Evolutionary conservation across 2,113 vertebrate genomes (phyloP).

Genomic region (Megaceryle maxima): DNA sequence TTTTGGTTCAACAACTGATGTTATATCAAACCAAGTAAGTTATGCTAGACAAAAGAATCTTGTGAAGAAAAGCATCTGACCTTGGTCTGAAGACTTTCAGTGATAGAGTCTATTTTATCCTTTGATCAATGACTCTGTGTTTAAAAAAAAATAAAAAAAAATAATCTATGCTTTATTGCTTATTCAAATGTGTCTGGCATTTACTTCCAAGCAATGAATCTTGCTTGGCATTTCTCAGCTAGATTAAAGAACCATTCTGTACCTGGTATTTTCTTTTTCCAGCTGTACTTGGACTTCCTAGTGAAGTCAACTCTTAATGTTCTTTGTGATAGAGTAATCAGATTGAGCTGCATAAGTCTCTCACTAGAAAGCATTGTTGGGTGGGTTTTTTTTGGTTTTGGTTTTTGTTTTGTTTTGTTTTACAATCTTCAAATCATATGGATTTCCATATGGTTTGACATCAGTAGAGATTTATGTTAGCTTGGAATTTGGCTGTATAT

Average conservation of each 20-base stretch:
- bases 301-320: constrained; percentile 26
- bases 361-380: neutral
- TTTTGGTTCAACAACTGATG: neutral
- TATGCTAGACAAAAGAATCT: neutral
- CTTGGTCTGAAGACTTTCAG: neutral
- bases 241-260: neutral
- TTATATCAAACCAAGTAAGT: neutral
- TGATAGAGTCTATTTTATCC: neutral
- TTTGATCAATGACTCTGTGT: neutral
- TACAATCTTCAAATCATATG: constrained; percentile 23
- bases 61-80: neutral
- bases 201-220: neutral
- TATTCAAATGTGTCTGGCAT: constrained; percentile 6
- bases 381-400: neutral
- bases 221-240: constrained; percentile 4
- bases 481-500: constrained; percentile 62
- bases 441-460: constrained; percentile 61
- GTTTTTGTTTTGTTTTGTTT: neutral
- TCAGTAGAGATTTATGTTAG: constrained; percentile 57
- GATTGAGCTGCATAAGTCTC: neutral
- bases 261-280: constrained; percentile 27
- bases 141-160: neutral
- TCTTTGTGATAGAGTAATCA: constrained; percentile 46
- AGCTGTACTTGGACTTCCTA: neutral
- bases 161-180: neutral